These are phyloP conservation scores for Sebastes schlegelii DNA, from an alignment of 2,113 vertebrate species.

Conservation along the genomic window DNA sequence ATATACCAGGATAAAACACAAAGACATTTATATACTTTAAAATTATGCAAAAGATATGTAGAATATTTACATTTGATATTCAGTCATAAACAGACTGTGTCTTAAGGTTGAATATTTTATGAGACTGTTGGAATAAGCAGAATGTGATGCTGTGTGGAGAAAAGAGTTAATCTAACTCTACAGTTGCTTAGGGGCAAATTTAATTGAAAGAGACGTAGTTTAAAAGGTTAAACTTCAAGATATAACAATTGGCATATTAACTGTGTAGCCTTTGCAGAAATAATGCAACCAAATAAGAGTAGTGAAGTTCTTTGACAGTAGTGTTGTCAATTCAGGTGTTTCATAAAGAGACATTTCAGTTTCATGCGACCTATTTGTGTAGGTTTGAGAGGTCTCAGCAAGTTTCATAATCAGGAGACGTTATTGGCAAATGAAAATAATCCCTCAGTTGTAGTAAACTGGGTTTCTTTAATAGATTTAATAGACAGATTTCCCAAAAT, in stretches of 20 bases:
- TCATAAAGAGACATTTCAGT: neutral
- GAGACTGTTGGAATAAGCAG: neutral
- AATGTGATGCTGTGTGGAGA: neutral
- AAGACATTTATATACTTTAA: neutral
- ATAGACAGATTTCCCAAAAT: neutral
- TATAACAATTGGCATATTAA: neutral
- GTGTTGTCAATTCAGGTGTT: neutral
- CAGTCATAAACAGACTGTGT: neutral
- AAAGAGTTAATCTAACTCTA: neutral
- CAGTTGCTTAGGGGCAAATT: neutral
- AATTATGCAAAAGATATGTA: neutral
- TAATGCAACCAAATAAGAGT: neutral
- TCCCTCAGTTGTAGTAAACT: neutral
- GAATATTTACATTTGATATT: neutral
- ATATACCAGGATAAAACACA: neutral
- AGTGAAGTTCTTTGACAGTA: neutral
- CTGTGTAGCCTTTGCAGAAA: neutral
- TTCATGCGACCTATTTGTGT: neutral
- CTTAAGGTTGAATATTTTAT: constrained; percentile 11
- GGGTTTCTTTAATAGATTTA: neutral
- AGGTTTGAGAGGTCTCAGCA: neutral
- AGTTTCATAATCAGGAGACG: neutral
- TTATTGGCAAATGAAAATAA: neutral
- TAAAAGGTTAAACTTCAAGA: neutral
- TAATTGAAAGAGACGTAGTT: neutral